phyloP scores from a whole-genome alignment of 2,113 vertebrate species.

The Pygoscelis adeliae region DNA sequence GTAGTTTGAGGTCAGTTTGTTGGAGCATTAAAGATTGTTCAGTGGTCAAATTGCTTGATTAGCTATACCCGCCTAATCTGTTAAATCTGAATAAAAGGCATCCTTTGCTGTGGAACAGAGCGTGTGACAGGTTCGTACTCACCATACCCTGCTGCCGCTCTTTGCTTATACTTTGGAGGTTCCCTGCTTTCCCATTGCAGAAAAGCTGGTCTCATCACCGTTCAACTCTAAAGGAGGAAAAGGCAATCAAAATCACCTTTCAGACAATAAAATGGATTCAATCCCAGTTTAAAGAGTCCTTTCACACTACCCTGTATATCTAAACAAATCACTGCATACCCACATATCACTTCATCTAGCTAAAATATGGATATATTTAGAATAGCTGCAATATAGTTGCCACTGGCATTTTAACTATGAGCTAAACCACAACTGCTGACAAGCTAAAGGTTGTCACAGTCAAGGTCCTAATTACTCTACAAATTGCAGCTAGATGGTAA shows the following conservation, averaged over 20 bases:
- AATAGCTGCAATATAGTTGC: not conserved
- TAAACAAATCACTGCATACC: slow-evolving; percentile 5
- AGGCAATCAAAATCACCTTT: slow-evolving; percentile 5
- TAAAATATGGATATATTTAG: slow-evolving; percentile 37
- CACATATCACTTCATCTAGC: not conserved
- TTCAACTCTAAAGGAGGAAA: not conserved
- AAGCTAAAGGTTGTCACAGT: slow-evolving; percentile 35
- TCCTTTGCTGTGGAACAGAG: not conserved
- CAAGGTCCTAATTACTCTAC: slow-evolving; percentile 37
- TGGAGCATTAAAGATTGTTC: slow-evolving; percentile 26
- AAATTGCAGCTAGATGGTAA: not conserved
- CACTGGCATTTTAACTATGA: slow-evolving; percentile 18
- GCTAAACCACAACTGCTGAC: slow-evolving; percentile 6
- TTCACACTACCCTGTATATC: not conserved
- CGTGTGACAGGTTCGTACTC: not conserved
- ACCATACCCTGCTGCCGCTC: not conserved
- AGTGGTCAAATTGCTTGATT: slow-evolving; percentile 7
- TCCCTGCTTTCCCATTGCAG: not conserved
- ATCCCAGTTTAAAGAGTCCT: not conserved
- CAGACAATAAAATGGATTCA: not conserved
- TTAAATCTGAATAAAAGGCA: slow-evolving; percentile 26
- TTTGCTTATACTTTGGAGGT: not conserved
- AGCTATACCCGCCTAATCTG: not conserved
- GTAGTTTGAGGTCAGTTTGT: not conserved
- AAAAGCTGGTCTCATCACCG: not conserved